phyloP scores from a whole-genome alignment of 2,797 vertebrate species.

The Manis crassicaudata region DNA sequence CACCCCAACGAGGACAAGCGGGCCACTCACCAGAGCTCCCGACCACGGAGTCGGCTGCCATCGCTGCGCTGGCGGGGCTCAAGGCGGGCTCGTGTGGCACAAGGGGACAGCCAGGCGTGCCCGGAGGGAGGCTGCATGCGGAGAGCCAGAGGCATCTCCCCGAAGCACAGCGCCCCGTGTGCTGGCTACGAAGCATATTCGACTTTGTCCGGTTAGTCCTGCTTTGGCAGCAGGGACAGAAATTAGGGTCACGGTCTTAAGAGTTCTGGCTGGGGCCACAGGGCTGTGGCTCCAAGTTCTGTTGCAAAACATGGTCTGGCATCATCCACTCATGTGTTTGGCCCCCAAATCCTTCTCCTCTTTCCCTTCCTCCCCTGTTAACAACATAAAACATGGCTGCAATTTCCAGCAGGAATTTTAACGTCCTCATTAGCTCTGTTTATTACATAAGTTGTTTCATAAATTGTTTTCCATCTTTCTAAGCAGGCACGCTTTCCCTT shows the following conservation, averaged over 20 bases:
- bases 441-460: background rate
- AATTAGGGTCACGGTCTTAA: fast-evolving
- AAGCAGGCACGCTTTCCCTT: background rate
- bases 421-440: background rate
- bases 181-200: too few species aligned
- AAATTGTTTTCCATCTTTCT: background rate
- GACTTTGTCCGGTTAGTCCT: background rate
- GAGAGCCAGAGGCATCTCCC: too few species aligned
- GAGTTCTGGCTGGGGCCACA: too few species aligned
- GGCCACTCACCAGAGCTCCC: background rate
- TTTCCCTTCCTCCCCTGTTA: too few species aligned
- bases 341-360: too few species aligned
- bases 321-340: background rate
- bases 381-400: fast-evolving
- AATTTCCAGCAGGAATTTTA: background rate
- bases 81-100: background rate
- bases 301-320: too few species aligned
- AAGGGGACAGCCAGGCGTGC: background rate
- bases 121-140: too few species aligned
- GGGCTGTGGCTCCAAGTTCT: background rate
- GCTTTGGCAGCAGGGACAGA: background rate
- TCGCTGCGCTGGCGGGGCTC: too few species aligned
- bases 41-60: background rate
- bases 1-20: fast-evolving
- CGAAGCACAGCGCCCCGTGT: too few species aligned